These are phyloP conservation scores for Tupaia tana DNA, from an alignment of 2,113 vertebrate genomes.

Conservation along the genomic window DNA sequence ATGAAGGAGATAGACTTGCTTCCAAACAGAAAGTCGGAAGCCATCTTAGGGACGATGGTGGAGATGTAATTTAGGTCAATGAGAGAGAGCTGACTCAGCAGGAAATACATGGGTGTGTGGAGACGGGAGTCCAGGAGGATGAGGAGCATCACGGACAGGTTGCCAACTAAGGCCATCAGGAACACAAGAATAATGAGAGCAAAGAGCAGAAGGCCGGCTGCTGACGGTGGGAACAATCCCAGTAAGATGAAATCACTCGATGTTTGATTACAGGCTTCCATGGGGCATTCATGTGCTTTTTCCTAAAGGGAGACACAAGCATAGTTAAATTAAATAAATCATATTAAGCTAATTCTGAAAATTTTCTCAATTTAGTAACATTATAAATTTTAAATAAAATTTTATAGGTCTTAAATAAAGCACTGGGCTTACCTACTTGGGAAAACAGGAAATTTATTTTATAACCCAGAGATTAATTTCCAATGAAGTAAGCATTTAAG, in stretches of 20 bases:
- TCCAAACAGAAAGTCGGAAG: background rate
- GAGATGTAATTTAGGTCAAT: background rate
- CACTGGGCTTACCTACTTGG: background rate
- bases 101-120: constrained; percentile 12
- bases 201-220: background rate
- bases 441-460: background rate
- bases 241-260: constrained; percentile 8
- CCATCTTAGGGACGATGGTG: background rate
- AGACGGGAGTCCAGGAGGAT: background rate
- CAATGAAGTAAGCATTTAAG: background rate
- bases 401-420: too few species aligned
- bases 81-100: background rate
- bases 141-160: background rate
- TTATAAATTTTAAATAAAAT: too few species aligned
- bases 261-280: constrained; percentile 10
- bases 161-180: background rate
- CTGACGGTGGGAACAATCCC: background rate
- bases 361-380: background rate
- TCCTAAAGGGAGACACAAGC: background rate
- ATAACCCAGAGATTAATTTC: background rate
- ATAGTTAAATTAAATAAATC: background rate
- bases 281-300: background rate
- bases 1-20: background rate
- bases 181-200: background rate
- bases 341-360: background rate